Evolutionary conservation across 2,113 vertebrate species (phyloP).

Genomic region (Acrocephalus arundinaceus): DNA sequence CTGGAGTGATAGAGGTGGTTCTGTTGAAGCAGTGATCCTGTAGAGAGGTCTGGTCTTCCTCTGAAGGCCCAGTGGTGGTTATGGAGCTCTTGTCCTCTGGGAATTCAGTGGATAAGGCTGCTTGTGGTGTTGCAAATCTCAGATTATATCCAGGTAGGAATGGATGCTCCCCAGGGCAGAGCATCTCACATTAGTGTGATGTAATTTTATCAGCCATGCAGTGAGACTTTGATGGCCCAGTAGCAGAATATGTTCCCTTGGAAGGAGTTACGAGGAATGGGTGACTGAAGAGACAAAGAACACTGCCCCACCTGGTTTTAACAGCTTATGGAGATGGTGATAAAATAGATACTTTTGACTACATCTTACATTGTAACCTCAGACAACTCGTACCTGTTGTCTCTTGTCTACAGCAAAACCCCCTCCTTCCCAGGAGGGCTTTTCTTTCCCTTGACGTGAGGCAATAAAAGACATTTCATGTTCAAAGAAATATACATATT

Average conservation of each 20-base stretch:
- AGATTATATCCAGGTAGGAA: not conserved
- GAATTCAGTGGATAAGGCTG: not conserved
- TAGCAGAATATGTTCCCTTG: too few species aligned
- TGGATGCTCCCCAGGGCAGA: not conserved
- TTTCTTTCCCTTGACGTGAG: not conserved
- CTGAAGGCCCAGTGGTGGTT: not conserved
- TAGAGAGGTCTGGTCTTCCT: not conserved
- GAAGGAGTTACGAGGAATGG: not conserved
- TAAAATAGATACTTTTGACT: not conserved
- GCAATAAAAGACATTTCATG: not conserved
- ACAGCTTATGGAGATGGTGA: too few species aligned
- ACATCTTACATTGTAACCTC: not conserved
- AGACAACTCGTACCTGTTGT: too few species aligned
- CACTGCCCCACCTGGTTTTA: not conserved
- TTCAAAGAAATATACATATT: not conserved
- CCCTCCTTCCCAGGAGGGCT: not conserved
- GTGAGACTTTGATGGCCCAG: not conserved
- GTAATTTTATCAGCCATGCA: too few species aligned
- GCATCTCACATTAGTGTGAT: not conserved
- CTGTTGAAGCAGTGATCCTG: not conserved
- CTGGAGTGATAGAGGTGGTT: not conserved
- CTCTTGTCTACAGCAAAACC: not conserved
- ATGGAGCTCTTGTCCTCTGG: not conserved
- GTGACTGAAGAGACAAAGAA: too few species aligned
- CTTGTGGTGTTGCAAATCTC: rapidly evolving